These are phyloP conservation scores for Pseudonaja textilis DNA, from an alignment of 2,113 vertebrate genomes.

Conservation along the genomic window DNA sequence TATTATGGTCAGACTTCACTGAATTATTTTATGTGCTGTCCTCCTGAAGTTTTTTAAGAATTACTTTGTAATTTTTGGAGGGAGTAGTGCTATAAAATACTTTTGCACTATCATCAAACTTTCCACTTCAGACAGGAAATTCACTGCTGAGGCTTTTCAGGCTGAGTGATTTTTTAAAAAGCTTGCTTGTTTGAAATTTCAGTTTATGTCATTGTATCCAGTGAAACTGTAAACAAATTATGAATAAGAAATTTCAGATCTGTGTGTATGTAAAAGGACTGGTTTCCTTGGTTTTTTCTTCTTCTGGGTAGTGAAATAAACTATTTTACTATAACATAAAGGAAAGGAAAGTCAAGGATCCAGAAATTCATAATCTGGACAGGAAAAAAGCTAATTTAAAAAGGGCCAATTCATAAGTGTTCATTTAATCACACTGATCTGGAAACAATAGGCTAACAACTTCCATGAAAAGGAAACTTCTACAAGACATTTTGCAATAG, in stretches of 20 bases:
- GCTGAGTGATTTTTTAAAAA: neutral
- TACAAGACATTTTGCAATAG: neutral
- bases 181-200: neutral
- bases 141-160: neutral
- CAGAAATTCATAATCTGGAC: neutral
- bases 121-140: neutral
- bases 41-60: neutral
- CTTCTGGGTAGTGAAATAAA: neutral
- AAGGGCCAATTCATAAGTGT: neutral
- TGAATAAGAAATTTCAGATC: neutral
- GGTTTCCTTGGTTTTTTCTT: neutral
- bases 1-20: neutral
- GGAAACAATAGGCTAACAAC: neutral
- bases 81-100: neutral
- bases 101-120: neutral
- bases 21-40: neutral
- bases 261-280: neutral
- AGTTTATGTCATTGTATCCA: neutral
- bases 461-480: neutral
- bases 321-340: neutral
- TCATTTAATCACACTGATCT: neutral
- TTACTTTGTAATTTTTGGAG: neutral
- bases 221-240: neutral
- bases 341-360: neutral
- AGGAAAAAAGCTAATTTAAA: neutral